These are phyloP conservation scores for Heliconius charithonia DNA, from an alignment of 2,888 invertebrate genomes.

Conservation along the genomic window DNA sequence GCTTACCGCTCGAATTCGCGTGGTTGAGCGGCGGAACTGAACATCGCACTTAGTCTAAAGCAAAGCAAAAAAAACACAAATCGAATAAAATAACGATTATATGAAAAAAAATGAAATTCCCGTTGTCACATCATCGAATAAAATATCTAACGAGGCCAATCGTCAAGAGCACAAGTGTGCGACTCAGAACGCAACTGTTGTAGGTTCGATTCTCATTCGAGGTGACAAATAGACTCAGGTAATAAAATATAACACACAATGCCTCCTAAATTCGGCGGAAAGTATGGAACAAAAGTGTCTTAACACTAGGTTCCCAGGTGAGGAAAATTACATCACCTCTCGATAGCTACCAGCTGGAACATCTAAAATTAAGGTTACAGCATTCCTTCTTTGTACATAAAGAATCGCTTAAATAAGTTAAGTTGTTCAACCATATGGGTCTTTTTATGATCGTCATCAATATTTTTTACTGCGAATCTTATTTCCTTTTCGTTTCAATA, in stretches of 20 bases:
- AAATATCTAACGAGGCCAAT: too few species aligned
- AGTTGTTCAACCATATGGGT: not conserved
- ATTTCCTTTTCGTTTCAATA: conserved; percentile 18
- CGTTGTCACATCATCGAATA: too few species aligned
- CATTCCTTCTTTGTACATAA: not conserved
- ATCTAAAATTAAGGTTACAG: too few species aligned
- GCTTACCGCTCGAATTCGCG: too few species aligned
- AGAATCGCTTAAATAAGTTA: not conserved
- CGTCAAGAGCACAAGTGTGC: not conserved
- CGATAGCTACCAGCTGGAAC: not conserved
- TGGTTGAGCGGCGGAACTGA: too few species aligned
- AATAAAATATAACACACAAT: not conserved
- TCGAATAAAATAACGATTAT: too few species aligned
- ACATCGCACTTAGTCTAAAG: too few species aligned
- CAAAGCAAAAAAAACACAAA: too few species aligned
- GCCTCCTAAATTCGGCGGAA: too few species aligned
- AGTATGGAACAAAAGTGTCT: too few species aligned
- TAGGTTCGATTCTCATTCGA: not conserved
- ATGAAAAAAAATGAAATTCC: too few species aligned
- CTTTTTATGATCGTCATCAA: conserved; percentile 16
- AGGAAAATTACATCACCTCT: not conserved
- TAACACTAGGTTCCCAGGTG: too few species aligned
- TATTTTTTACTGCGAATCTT: conserved; percentile 19
- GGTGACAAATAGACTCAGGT: not conserved
- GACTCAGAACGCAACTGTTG: not conserved